These are phyloP conservation scores for Parazoanthus atlanticus DNA, from an alignment of 92 coral and sea anemone species.

Conservation along the genomic window DNA sequence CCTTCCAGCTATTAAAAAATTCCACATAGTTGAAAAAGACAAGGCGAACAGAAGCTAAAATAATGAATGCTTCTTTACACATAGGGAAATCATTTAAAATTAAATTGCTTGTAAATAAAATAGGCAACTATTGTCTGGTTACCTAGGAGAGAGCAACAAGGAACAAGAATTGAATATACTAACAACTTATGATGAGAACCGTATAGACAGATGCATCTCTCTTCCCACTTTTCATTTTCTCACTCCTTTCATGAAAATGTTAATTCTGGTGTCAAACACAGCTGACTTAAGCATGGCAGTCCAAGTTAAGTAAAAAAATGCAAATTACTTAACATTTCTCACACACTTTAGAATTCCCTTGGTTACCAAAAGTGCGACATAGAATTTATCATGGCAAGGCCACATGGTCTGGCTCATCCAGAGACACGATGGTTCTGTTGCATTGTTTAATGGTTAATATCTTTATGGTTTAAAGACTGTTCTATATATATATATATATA, in stretches of 20 bases:
- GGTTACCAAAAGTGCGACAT: constrained; percentile 6
- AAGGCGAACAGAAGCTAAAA: no score
- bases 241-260: not conserved
- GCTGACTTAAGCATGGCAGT: not conserved
- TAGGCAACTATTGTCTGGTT: not conserved
- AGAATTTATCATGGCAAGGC: not conserved
- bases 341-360: not conserved
- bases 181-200: not conserved
- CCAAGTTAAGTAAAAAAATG: not conserved
- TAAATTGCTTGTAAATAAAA: no score
- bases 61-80: no score
- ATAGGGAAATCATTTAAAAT: no score
- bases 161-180: not conserved
- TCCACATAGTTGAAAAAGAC: no score
- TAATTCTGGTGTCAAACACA: not conserved
- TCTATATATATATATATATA: not conserved
- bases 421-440: not conserved
- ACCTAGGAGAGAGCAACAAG: not conserved
- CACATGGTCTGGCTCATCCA: not conserved
- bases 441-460: not conserved
- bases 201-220: not conserved
- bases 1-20: no score
- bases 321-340: not conserved
- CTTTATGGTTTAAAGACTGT: not conserved
- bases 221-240: not conserved